phyloP scores from a whole-genome alignment of 1,140 invertebrate genomes.

The Papilio polyxenes region DNA sequence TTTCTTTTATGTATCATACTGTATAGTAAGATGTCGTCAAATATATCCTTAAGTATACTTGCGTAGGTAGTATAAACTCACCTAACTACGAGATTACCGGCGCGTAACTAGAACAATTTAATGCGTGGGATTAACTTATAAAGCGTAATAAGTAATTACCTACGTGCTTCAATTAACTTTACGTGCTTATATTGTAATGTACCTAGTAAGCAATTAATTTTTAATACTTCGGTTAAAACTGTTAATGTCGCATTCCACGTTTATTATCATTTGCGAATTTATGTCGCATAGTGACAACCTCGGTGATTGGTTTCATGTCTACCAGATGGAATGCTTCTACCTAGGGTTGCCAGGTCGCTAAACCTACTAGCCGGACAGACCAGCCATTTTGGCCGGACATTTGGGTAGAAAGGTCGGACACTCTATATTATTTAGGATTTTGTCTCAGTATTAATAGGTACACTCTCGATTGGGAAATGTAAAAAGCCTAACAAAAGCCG shows the following conservation, averaged over 20 bases:
- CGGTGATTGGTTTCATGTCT: neutral
- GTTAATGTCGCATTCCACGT: neutral
- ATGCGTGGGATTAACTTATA: slow-evolving; percentile 28
- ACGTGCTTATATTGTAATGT: slow-evolving; percentile 17
- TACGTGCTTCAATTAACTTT: slow-evolving; percentile 22
- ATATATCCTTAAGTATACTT: neutral
- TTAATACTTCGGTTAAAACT: neutral
- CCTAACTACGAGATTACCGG: slow-evolving; percentile 24
- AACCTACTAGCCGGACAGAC: no score
- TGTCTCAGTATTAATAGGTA: no score
- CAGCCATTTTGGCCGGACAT: no score
- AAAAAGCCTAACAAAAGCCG: no score
- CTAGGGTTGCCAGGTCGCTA: no score
- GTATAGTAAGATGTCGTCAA: neutral
- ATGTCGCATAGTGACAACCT: neutral
- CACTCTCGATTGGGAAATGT: no score
- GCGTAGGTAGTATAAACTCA: slow-evolving; percentile 25
- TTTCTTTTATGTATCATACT: no score
- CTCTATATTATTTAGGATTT: no score
- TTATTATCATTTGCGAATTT: neutral
- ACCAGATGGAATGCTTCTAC: no score
- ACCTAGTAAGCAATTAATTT: neutral
- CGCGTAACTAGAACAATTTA: slow-evolving; percentile 15
- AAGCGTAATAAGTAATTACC: slow-evolving; percentile 27
- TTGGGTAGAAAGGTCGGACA: no score